phyloP scores from a whole-genome alignment of 2,888 invertebrate genomes.

The Euplagia quadripunctaria region DNA sequence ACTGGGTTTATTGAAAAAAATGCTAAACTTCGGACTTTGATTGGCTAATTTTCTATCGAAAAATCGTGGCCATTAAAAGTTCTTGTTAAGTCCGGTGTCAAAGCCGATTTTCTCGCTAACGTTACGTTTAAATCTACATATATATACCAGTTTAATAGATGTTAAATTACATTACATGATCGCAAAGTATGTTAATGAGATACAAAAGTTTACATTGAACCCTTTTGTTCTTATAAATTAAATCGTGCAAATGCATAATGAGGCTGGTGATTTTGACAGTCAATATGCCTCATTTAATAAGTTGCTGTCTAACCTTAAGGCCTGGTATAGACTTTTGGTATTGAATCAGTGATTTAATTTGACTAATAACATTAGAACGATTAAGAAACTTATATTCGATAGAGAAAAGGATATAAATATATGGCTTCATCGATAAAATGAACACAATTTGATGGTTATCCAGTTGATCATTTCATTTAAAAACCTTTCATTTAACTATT shows the following conservation, averaged over 20 bases:
- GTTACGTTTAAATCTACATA: slow-evolving; percentile 17
- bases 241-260: not conserved
- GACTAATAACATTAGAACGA: too few relatives aligned
- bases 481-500: too few relatives aligned
- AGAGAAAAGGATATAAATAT: too few relatives aligned
- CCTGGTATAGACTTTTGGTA: not conserved
- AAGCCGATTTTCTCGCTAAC: slow-evolving; percentile 37
- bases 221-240: not conserved
- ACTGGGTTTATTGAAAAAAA: slow-evolving; percentile 41
- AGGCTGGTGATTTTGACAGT: not conserved
- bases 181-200: slow-evolving; percentile 13
- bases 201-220: slow-evolving; percentile 7
- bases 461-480: too few relatives aligned
- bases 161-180: not conserved
- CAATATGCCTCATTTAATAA: not conserved
- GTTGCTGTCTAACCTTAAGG: not conserved
- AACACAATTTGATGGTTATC: too few relatives aligned
- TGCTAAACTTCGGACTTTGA: slow-evolving; percentile 51
- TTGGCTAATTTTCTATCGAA: slow-evolving; percentile 51
- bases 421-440: too few relatives aligned
- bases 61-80: slow-evolving; percentile 57
- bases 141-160: not conserved
- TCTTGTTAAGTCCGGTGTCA: slow-evolving; percentile 45
- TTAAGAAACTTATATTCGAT: too few relatives aligned
- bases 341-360: not conserved